Evolutionary conservation across 2,888 invertebrate genomes (phyloP), one percentile per base, ranked within the genome.

Genomic region (Pristionchus japonicus): DNA sequence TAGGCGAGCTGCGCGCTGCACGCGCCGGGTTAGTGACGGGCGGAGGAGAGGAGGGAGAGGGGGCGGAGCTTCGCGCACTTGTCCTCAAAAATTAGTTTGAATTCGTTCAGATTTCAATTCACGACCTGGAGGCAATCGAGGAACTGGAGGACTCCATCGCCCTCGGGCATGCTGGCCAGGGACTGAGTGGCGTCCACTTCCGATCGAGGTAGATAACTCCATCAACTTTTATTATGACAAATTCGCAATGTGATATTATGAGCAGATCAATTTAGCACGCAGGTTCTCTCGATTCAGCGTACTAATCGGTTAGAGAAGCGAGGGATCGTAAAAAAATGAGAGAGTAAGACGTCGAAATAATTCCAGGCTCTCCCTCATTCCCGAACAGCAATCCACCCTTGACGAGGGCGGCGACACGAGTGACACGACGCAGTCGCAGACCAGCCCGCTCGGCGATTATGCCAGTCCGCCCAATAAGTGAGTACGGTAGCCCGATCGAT

Each of bases 81-180:
- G n/a, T n/a, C n/a, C n/a, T n/a, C n/a, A n/a, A n/a, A n/a, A n/a
- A n/a, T n/a, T n/a, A n/a, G n/a, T 4, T 1, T 37, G n/a, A 74
- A 6, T 23, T 31, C 34, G 23, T 1, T 37, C 74, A 86, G 67
- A 52, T 74, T 17, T 86, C 86, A 7, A 34, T 86, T 3, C 86
- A 86, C 52, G 86, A 87, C 11, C 40, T 87, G n/a, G 87, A 87
- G 31, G 87, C 87, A 13, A 80, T 87, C 43, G 87, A 87, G 47
- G 87, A 87, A 34, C 9, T 87, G 40, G 87, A 87, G 43, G 87
- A 87, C 47, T 40, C 52, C 40, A 87, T 87, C 15, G 77, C 80
- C 17, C 61, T 87, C 34, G 87, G 87, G 11, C 37, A 80, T 27
- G 27, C 80, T 11, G 77, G 31, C 20, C 70, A 70, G 17, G 31